Percentiles rank a stretch among this genome's conserved stretches.
These are phyloP conservation scores for Andrena trimmerana DNA, from an alignment of 2,888 invertebrate genomes.

Conservation along the genomic window DNA sequence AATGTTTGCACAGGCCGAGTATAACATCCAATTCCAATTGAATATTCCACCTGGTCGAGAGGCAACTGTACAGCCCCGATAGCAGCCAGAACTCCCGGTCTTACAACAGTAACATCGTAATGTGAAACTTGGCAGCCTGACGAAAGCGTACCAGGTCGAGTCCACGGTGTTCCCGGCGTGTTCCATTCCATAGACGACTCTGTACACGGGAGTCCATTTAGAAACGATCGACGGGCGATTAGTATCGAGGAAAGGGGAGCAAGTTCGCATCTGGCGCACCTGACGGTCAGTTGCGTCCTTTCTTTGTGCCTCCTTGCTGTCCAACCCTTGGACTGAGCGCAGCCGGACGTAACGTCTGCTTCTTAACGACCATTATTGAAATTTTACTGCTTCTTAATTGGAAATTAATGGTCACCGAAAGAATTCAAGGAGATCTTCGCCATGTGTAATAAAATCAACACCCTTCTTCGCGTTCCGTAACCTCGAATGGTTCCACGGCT, in stretches of 20 bases:
- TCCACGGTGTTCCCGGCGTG: slow-evolving; percentile 1
- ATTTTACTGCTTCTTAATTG: slow-evolving; percentile 85
- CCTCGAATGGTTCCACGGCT: neutral
- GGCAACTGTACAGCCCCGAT: slow-evolving; percentile 56
- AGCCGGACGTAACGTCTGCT: slow-evolving; percentile 81
- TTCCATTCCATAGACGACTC: neutral
- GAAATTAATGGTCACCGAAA: slow-evolving; percentile 79
- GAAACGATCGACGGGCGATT: slow-evolving; percentile 82
- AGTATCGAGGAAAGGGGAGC: slow-evolving; percentile 80
- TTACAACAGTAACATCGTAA: slow-evolving; percentile 17
- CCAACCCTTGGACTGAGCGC: slow-evolving; percentile 71
- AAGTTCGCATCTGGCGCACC: slow-evolving; percentile 83
- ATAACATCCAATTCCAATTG: slow-evolving; percentile 84
- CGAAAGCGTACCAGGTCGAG: neutral
- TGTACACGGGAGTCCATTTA: slow-evolving; percentile 59
- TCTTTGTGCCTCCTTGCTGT: slow-evolving; percentile 61
- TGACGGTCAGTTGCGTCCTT: slow-evolving; percentile 79
- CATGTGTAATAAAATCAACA: neutral
- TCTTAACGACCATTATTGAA: slow-evolving; percentile 85
- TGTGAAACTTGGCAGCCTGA: neutral
- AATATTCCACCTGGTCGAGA: slow-evolving; percentile 52
- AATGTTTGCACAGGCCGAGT: slow-evolving; percentile 82
- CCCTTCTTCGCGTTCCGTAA: neutral
- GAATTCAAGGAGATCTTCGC: slow-evolving; percentile 9
- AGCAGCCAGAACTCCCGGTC: slow-evolving; percentile 44